Conservation (phyloP, 2,888 invertebrate genomes). For the Phengaris arion region DNA sequence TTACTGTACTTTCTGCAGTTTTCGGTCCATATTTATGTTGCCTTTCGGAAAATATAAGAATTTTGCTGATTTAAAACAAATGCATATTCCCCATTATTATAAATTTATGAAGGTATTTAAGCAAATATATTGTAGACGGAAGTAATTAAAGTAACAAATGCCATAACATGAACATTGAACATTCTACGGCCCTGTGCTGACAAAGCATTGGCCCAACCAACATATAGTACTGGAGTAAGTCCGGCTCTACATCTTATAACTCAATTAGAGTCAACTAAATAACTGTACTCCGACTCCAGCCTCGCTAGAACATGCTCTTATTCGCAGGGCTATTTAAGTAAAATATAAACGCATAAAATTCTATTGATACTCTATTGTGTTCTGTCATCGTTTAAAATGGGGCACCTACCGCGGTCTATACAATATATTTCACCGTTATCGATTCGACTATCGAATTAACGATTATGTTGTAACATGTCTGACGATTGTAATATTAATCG, state of each 20-base stretch:
- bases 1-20: too few relatives aligned
- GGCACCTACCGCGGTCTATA: conserved; percentile 64
- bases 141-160: neutral
- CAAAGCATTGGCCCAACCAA: neutral
- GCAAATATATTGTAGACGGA: conserved; percentile 3
- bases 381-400: conserved; percentile 46
- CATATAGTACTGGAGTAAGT: neutral
- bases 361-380: conserved; percentile 42
- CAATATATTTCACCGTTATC: conserved; percentile 64
- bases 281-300: conserved; percentile 35
- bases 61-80: too few relatives aligned
- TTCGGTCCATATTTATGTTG: too few relatives aligned
- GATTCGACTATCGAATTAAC: conserved; percentile 45
- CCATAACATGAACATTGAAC: neutral
- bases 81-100: neutral
- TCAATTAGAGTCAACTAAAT: conserved; percentile 39
- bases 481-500: conserved; percentile 8
- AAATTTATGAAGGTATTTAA: neutral
- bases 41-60: too few relatives aligned
- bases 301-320: conserved; percentile 38
- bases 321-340: conserved; percentile 41
- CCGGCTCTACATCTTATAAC: conserved; percentile 35
- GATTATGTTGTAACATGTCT: conserved; percentile 35
- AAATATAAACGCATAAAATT: conserved; percentile 42
- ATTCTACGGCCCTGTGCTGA: neutral